Percentiles rank a stretch among this genome's conserved stretches.
Conservation (phyloP, 1,140 invertebrate genomes). For the Drosophila bifasciata region DNA sequence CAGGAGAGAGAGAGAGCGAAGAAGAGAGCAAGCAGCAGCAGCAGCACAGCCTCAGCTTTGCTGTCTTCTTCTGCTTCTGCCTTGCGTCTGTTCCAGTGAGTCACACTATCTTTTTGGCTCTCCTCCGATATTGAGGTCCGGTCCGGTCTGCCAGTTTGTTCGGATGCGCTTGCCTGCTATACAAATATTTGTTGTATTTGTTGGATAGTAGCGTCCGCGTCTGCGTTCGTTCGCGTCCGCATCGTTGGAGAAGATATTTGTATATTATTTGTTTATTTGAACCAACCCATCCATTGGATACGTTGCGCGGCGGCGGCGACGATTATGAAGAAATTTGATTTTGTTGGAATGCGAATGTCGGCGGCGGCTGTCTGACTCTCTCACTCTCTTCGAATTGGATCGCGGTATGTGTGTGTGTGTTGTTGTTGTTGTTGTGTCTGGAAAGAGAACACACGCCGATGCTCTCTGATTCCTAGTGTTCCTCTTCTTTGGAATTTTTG, state of each 20-base stretch:
- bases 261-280: constrained; percentile 60
- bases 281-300: constrained; percentile 33
- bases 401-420: constrained; percentile 36
- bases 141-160: constrained; percentile 36
- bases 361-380: constrained; percentile 44
- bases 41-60: background rate
- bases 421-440: constrained; percentile 16
- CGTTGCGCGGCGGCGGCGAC: constrained; percentile 39
- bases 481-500: constrained; percentile 27
- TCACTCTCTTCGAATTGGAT: constrained; percentile 24
- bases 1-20: background rate
- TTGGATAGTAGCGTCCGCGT: constrained; percentile 31
- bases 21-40: constrained; percentile 1
- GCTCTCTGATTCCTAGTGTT: too few relatives aligned
- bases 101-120: constrained; percentile 38
- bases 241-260: constrained; percentile 40
- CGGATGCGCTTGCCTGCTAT: constrained; percentile 53
- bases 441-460: constrained; percentile 3
- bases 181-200: constrained; percentile 30
- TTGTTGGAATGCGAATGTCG: constrained; percentile 74
- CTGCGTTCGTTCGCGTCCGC: constrained; percentile 19
- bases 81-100: constrained; percentile 34
- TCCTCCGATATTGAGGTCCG: constrained; percentile 43
- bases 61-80: constrained; percentile 33
- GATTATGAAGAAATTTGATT: constrained; percentile 79